Evolutionary conservation across 2,113 vertebrate species (phyloP).

Genomic region (Caranx ignobilis): DNA sequence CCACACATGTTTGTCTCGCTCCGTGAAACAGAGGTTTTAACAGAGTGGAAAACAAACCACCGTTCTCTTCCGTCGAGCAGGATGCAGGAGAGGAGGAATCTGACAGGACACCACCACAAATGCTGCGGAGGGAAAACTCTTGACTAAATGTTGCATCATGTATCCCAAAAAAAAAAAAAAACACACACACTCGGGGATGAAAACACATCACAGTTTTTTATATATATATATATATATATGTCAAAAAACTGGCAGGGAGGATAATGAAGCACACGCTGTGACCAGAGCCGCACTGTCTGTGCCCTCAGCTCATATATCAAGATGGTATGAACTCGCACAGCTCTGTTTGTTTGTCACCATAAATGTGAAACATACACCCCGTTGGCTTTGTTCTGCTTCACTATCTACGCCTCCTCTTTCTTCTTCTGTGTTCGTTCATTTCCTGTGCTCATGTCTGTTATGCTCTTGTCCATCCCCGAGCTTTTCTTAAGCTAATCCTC

Average conservation of each 20-base stretch:
- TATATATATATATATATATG: not conserved
- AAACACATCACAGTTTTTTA: constrained; percentile 39
- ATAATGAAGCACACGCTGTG: constrained; percentile 23
- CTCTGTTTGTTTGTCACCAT: constrained; percentile 3
- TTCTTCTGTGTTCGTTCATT: constrained; percentile 7
- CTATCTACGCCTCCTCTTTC: not conserved
- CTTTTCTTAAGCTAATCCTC: constrained; percentile 33
- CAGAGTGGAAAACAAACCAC: not conserved
- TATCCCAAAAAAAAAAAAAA: not conserved
- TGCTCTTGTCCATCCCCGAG: not conserved
- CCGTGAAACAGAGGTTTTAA: not conserved
- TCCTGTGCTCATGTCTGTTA: constrained; percentile 1
- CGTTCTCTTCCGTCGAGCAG: constrained; percentile 1
- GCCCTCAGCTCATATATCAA: constrained; percentile 16
- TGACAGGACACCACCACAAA: constrained; percentile 39
- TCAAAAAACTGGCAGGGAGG: constrained; percentile 19
- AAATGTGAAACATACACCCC: constrained; percentile 12
- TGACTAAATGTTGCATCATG: constrained; percentile 67
- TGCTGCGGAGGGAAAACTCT: constrained; percentile 36
- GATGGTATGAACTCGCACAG: not conserved
- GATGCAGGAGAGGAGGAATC: not conserved
- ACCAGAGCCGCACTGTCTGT: not conserved
- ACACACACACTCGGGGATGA: not conserved
- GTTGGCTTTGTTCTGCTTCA: constrained; percentile 8
- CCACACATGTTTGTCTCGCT: not conserved